Conservation (phyloP, 2,113 vertebrate genomes). For the Canis aureus region DNA sequence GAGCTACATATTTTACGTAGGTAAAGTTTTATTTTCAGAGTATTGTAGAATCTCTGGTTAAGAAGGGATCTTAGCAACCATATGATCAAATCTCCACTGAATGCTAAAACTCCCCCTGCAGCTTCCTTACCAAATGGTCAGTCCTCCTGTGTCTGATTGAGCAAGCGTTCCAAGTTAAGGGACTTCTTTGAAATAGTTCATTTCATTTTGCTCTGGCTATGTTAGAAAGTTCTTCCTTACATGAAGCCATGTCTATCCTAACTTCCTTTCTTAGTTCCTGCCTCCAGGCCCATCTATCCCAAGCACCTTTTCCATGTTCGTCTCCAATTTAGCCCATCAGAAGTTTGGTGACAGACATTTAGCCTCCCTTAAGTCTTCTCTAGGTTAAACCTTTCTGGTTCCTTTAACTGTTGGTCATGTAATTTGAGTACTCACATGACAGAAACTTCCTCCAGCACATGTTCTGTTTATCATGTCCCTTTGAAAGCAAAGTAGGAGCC, state of each 20-base stretch:
- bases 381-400: neutral
- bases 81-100: neutral
- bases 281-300: neutral
- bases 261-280: neutral
- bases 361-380: neutral
- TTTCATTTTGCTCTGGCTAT: neutral
- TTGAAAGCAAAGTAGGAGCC: neutral
- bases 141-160: neutral
- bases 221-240: neutral
- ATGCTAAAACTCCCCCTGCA: neutral
- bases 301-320: neutral
- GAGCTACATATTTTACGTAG: neutral
- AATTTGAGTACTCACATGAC: neutral
- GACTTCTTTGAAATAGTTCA: neutral
- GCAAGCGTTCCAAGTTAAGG: neutral
- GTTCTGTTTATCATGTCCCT: neutral
- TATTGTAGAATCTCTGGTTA: slow-evolving; percentile 23
- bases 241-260: neutral
- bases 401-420: neutral
- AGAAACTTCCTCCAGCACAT: neutral
- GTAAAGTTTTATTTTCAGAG: neutral
- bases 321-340: neutral
- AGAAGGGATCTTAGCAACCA: neutral
- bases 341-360: neutral
- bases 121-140: neutral